These are phyloP conservation scores for Prionailurus bengalensis DNA, from an alignment of 2,113 vertebrate species.

Conservation along the genomic window DNA sequence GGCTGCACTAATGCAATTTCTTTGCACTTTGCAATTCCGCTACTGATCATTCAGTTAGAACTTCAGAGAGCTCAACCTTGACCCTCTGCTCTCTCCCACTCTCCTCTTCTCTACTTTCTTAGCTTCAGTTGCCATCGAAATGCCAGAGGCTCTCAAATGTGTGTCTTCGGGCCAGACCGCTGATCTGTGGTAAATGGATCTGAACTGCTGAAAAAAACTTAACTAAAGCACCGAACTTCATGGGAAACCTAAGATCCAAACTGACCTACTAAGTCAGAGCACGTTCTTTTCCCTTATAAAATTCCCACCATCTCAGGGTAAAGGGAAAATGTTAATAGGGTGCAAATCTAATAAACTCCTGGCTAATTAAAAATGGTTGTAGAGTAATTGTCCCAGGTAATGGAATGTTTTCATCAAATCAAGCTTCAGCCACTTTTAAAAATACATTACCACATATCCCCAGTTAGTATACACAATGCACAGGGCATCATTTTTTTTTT, in stretches of 20 bases:
- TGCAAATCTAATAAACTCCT: conserved; percentile 38
- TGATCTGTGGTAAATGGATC: neutral
- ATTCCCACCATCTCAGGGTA: conserved; percentile 2
- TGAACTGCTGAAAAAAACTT: neutral
- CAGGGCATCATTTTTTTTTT: neutral
- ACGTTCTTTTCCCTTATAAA: neutral
- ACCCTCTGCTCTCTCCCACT: neutral
- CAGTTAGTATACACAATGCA: neutral
- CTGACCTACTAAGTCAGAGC: neutral
- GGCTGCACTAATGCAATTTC: neutral
- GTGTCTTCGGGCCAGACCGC: neutral
- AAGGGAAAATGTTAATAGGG: conserved; percentile 12
- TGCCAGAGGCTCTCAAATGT: neutral
- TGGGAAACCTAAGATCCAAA: neutral
- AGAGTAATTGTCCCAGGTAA: conserved; percentile 26
- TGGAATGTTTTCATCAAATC: conserved; percentile 50
- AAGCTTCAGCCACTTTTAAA: conserved; percentile 23
- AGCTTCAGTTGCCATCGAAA: neutral
- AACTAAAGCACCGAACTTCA: neutral
- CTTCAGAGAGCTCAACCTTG: neutral
- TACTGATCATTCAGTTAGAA: no score
- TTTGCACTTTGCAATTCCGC: neutral
- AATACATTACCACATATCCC: neutral
- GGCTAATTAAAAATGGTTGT: conserved; percentile 54
- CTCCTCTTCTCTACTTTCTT: neutral